These are phyloP conservation scores for Manacus vitellinus DNA, from an alignment of 2,113 vertebrate species.

Conservation along the genomic window DNA sequence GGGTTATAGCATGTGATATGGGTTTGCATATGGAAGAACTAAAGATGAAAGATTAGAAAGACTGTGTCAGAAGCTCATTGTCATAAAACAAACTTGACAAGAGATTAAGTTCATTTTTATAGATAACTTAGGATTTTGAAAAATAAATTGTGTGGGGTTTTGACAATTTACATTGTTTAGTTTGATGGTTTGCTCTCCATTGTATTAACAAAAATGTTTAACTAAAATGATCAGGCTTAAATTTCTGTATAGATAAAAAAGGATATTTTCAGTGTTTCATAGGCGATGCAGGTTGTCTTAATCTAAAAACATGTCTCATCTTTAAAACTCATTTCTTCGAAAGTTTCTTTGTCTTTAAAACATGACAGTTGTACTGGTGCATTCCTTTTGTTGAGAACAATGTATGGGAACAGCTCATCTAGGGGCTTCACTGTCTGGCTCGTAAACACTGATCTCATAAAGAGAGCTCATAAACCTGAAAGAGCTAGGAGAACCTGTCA, in stretches of 20 bases:
- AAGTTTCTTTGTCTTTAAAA: not conserved
- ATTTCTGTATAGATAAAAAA: not conserved
- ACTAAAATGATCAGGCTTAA: not conserved
- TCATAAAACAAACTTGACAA: not conserved
- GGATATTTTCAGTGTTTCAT: not conserved
- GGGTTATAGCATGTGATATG: not conserved
- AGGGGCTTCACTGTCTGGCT: rapidly evolving
- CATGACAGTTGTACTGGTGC: not conserved
- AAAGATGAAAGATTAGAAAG: not conserved
- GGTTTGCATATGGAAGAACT: not conserved
- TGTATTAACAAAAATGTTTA: not conserved
- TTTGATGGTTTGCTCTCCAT: not conserved
- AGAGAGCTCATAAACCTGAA: not conserved
- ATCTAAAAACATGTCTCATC: not conserved
- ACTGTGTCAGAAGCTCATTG: not conserved
- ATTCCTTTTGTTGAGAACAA: not conserved
- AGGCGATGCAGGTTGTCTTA: not conserved
- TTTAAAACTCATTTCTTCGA: not conserved
- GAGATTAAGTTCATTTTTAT: not conserved
- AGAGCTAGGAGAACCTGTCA: not conserved
- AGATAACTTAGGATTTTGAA: not conserved
- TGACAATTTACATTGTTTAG: not conserved
- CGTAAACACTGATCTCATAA: not conserved
- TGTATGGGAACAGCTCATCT: not conserved
- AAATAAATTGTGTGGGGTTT: not conserved